Conservation (phyloP, 2,113 vertebrate species). For the Orcinus orca region DNA sequence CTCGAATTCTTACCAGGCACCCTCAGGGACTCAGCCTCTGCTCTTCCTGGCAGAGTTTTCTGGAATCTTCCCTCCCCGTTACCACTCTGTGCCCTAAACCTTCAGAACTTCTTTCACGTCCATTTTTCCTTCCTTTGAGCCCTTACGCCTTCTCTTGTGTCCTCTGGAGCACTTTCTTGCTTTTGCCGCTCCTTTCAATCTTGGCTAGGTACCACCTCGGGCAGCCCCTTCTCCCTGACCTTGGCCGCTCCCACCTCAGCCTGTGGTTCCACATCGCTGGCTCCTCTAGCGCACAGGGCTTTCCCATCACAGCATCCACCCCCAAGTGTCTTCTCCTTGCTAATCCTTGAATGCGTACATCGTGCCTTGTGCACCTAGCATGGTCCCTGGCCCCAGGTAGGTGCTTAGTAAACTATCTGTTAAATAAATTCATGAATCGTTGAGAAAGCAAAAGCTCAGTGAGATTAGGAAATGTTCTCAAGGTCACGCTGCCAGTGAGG, state of each 20-base stretch:
- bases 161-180: fast-evolving
- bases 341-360: background rate
- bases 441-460: background rate
- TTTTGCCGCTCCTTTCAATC: too few relatives aligned
- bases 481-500: background rate
- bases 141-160: fast-evolving
- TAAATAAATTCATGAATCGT: background rate
- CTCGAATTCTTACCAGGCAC: background rate
- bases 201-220: fast-evolving
- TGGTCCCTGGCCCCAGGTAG: background rate
- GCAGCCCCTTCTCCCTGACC: too few relatives aligned
- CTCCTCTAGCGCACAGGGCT: fast-evolving
- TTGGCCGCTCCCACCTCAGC: fast-evolving
- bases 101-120: background rate
- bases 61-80: background rate
- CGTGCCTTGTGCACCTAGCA: fast-evolving
- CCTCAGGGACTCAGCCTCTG: background rate
- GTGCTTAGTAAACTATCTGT: background rate
- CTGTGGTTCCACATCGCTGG: background rate
- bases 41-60: background rate
- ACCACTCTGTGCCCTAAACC: background rate
- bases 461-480: background rate
- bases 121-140: background rate
- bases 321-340: background rate
- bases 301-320: fast-evolving